Base-by-base conservation (phyloP, 2,888 invertebrate genomes). In the Drosophila testacea region DNA sequence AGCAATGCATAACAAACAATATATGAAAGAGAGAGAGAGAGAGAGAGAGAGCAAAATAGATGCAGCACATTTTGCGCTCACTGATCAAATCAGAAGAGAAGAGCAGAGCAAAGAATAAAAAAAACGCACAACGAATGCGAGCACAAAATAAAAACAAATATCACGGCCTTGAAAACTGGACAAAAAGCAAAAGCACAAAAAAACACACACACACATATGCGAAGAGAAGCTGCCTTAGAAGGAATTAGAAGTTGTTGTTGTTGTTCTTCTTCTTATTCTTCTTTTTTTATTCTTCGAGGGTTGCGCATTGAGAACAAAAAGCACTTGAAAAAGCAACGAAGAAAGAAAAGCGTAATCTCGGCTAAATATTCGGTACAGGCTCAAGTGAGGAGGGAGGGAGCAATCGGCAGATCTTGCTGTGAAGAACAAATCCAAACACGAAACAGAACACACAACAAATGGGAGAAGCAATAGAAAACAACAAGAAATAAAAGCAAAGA, bases 81-180 rank as follows among this genome's bases (percentile, higher is more conserved):
- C 47, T 56, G 38, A 77, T 62, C 42, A 32, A 59, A 30, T 69
- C 63, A 51, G 44, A 16, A 32, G 63, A 48, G 52, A 59, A 42
- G 22, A 61, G 22, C 22, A 55, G 46, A 64, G 11, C 22, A 41
- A 27, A 47, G 22, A 46, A 71, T 44, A 22, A 44, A 44, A 27
- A 3, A 44, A 27, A 27, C 38, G 51, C 44, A 38, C 62, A 63
- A 68, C 65, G 66, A 54, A 69, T 44, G 46, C 52, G 42, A 61
- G 54, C 44, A 30, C 67, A 64, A 71, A 76, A 79, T 62, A 48
- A 73, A 79, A 62, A 80, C 81, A 84, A 79, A 79, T 66, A 73
- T 73, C 34, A 51, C 75, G 86, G 77, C 83, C 83, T 83, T 83
- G 83, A 83, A 83, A 81, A 71, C 72, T 83, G 75, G 62, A 75